phyloP scores from a whole-genome alignment of 2,797 vertebrate genomes.

The Hoplostethus mediterraneus region DNA sequence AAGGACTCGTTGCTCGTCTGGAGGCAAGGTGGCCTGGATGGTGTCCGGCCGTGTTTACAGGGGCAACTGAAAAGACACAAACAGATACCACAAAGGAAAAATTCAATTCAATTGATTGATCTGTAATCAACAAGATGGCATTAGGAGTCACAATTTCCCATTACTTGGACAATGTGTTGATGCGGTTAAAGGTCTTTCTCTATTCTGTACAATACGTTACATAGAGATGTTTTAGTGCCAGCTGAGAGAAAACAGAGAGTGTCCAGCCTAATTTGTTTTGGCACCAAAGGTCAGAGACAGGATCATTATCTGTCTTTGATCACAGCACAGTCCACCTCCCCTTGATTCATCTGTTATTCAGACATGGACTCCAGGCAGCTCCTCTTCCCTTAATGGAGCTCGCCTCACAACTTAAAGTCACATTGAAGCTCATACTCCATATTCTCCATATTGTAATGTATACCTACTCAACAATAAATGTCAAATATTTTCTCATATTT shows the following conservation, averaged over 20 bases:
- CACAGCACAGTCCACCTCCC: neutral
- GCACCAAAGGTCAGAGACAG: conserved; percentile 9
- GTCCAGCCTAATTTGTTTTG: conserved; percentile 19
- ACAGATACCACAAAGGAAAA: conserved; percentile 1
- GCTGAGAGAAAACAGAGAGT: neutral
- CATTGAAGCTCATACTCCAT: too few relatives aligned
- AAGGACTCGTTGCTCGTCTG: too few relatives aligned
- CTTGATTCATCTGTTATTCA: neutral
- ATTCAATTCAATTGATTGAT: conserved; percentile 11
- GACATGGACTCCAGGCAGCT: neutral
- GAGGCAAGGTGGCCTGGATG: too few relatives aligned
- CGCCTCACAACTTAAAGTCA: neutral
- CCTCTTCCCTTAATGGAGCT: neutral
- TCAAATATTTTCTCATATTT: too few relatives aligned
- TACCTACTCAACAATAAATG: too few relatives aligned
- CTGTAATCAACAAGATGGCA: conserved; percentile 6
- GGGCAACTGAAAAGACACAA: conserved; percentile 33
- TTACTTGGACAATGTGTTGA: conserved; percentile 10
- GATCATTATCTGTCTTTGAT: conserved; percentile 16
- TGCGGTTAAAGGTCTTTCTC: conserved; percentile 14
- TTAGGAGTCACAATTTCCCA: conserved; percentile 9
- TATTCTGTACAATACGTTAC: conserved; percentile 1
- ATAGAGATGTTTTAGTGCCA: conserved; percentile 6
- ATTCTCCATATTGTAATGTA: too few relatives aligned
- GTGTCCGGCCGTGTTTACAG: conserved; percentile 9